Base-by-base conservation (phyloP, 2,797 vertebrate genomes). In the Enteromius mattozi region DNA sequence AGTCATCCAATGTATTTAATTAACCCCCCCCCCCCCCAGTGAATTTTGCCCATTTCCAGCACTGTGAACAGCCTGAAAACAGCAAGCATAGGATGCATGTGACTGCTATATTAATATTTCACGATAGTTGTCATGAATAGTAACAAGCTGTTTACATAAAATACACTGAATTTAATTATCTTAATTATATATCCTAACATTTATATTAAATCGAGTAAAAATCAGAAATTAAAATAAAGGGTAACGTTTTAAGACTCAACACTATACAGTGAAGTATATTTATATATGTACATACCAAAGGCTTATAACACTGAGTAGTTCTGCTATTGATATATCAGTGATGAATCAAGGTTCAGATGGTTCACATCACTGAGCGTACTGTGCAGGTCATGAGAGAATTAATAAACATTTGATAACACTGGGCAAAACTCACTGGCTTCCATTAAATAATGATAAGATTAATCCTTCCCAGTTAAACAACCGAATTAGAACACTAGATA, bases 401-500 rank as follows among this genome's bases (percentile, higher is more conserved):
- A 72, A 72, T 72, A 45, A 72, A 47, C 71, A 82, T 76, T 54
- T 83, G 71, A 54, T 66, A 76, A 66, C 54, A 66, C 45, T 16
- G 21, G 33, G 14, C 45, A 74, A 66, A 75, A 66, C 59, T 9
- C n/a, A 66, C 7, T 30, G 10, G 9, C 16, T 76, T 76, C 49
- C 71, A 76, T 54, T 66, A 75, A 66, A 83, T 82, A 82, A 37
- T 82, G 19, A 75, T 75, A 54, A 40, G 61, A 66, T 79, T 49
- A 63, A 82, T 74, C 10, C 56, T 35, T 30, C 24, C 66, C 49
- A 45, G 47, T 42, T 70, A 70, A 54, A 81, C 79, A 70, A 70
- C 17, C n/a, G 6, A 68, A 70, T 37, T 35, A 8, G 2, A 37
- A 80, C 24, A 72, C 30, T n/a, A 51, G 65, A 49, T 35, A 13